Evolutionary conservation across 1,140 invertebrate species (phyloP).

Genomic region (Teleogryllus occipitalis): DNA sequence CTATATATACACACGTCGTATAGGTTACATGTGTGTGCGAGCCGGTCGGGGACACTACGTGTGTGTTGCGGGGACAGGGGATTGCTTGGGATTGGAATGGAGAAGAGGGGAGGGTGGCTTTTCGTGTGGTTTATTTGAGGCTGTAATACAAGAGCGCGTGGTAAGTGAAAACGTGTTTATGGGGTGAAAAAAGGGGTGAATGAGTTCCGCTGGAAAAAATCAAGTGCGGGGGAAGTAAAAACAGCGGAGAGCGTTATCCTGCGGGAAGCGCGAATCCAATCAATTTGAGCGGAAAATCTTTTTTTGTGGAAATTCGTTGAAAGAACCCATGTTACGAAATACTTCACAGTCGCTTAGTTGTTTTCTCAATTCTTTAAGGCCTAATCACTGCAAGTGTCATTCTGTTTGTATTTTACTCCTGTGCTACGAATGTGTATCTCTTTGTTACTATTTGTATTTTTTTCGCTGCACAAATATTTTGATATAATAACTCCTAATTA

Average conservation of each 20-base stretch:
- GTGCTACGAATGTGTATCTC: too few relatives aligned
- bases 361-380: too few relatives aligned
- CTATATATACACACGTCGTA: neutral
- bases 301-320: too few relatives aligned
- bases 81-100: neutral
- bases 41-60: neutral
- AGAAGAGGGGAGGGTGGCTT: neutral
- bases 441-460: too few relatives aligned
- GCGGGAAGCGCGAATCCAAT: neutral
- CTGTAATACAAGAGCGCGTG: neutral
- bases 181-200: neutral
- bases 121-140: neutral
- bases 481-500: too few relatives aligned
- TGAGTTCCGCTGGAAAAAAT: neutral
- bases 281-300: neutral
- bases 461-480: too few relatives aligned
- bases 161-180: constrained; percentile 1
- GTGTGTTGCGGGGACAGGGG: neutral
- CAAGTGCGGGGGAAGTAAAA: neutral
- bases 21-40: neutral
- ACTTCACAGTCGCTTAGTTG: too few relatives aligned
- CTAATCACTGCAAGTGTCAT: too few relatives aligned
- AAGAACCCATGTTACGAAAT: too few relatives aligned
- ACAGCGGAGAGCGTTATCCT: too few relatives aligned
- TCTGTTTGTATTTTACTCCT: too few relatives aligned